phyloP scores from a whole-genome alignment of 1,140 invertebrate species.

The Drosophila mayri region DNA sequence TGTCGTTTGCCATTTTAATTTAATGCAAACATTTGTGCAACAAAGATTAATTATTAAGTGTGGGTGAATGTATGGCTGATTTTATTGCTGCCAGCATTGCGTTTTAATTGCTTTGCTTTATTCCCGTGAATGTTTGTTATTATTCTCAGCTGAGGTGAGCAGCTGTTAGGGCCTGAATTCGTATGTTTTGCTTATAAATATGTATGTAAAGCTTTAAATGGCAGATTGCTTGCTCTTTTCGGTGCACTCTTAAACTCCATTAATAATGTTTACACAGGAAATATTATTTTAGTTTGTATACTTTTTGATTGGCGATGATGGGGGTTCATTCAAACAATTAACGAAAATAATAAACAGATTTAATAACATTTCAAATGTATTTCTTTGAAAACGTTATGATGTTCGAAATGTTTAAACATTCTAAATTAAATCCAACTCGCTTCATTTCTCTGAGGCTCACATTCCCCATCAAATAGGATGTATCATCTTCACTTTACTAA shows the following conservation, averaged over 20 bases:
- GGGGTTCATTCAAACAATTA: neutral
- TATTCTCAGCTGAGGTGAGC: conserved; percentile 9
- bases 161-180: conserved; percentile 1
- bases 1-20: conserved; percentile 65
- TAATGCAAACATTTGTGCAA: conserved; percentile 68
- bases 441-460: neutral
- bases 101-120: conserved; percentile 65
- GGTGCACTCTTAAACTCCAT: neutral
- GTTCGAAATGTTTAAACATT: neutral
- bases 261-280: neutral
- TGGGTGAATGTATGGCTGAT: conserved; percentile 18
- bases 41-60: conserved; percentile 69
- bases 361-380: neutral
- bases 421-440: neutral
- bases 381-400: neutral
- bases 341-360: neutral
- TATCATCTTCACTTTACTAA: conserved; percentile 40
- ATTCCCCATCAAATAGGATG: neutral
- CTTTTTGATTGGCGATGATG: neutral
- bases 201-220: neutral
- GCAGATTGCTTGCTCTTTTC: conserved; percentile 2
- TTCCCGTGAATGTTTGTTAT: conserved; percentile 1
- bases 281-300: conserved; percentile 9
- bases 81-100: conserved; percentile 26
- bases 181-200: conserved; percentile 12